These are phyloP conservation scores for Mormyrus lacerda DNA, from an alignment of 2,113 vertebrate species.

Conservation along the genomic window DNA sequence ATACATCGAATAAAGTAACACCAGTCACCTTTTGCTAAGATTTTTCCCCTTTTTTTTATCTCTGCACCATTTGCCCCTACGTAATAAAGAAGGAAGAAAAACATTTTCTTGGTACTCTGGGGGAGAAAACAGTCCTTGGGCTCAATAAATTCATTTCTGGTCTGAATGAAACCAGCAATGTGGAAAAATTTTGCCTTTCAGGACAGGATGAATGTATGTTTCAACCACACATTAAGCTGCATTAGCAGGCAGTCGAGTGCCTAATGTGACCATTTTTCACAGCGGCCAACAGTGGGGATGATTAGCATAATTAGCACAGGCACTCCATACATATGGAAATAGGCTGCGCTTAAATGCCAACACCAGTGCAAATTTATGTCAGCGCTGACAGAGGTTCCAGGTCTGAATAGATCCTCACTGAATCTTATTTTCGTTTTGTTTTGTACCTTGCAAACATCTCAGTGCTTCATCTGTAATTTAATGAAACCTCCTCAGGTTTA, in stretches of 20 bases:
- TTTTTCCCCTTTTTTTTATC: constrained; percentile 31
- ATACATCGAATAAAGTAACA: constrained; percentile 51
- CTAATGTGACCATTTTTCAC: constrained; percentile 95
- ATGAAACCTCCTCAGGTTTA: constrained; percentile 9
- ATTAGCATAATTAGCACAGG: constrained; percentile 97
- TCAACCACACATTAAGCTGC: constrained; percentile 92
- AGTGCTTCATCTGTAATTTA: constrained; percentile 4
- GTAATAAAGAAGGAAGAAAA: constrained; percentile 39
- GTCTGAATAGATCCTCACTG: constrained; percentile 76
- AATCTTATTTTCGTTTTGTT: constrained; percentile 55
- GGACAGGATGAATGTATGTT: constrained; percentile 87
- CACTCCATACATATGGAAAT: constrained; percentile 95
- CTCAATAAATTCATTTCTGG: constrained; percentile 92
- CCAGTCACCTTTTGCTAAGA: constrained; percentile 54
- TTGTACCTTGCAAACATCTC: constrained; percentile 16
- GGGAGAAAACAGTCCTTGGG: constrained; percentile 66
- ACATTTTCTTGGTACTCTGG: constrained; percentile 64
- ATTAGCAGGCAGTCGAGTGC: constrained; percentile 94
- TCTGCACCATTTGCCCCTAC: constrained; percentile 42
- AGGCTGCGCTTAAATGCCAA: constrained; percentile 85
- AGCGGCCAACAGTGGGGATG: constrained; percentile 86
- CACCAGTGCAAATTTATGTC: constrained; percentile 89
- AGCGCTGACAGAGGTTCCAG: constrained; percentile 80
- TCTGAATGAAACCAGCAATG: constrained; percentile 92
- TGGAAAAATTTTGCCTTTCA: constrained; percentile 94